Base-by-base conservation (phyloP, 2,888 invertebrate genomes). In the Sycophila texana region DNA sequence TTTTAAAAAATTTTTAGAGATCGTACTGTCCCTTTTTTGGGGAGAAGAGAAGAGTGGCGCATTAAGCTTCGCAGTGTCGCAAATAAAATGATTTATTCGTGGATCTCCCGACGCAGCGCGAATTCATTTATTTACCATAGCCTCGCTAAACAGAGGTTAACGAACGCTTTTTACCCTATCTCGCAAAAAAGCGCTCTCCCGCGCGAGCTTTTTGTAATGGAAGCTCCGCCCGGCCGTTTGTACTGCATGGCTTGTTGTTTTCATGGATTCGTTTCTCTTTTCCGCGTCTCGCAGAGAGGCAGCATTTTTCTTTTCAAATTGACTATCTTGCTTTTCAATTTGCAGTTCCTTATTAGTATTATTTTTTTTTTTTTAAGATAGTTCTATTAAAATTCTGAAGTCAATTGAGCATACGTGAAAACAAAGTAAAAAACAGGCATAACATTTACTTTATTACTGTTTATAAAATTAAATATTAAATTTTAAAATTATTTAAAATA, bases 101-200 rank as follows among this genome's bases (percentile, higher is more conserved):
- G 79, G 81, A 65, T 77, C 81, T 74, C 78, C 80, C 26, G 14
- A 20, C 20, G 14, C 20, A 1, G 20, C 30, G 84, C 83, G 84
- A 85, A 86, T 88, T 87, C 87, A 87, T 88, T 87, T 88, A 87
- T 87, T 87, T 87, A 86, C 85, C 84, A 83, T 84, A 81, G 83
- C 85, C 88, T 87, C 87, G 84, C 85, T 86, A 88, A 89, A 88
- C 87, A 88, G 84, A 86, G 83, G 80, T 85, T 87, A 87, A 87
- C 87, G 87, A 87, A 87, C 84, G 82, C 83, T 82, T 74, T 77
- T 51, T 30, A 71, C 51, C 14, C 47, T 14, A 18, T 26, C 26
- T 26, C 26, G 3, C 26, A 26, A 26, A 26, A 26, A 26, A 26
- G 26, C 26, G 26, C 2, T 3, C 26, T 26, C 26, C 26, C 26